Evolutionary conservation across 1,140 invertebrate species (phyloP), one percentile per base, ranked within the genome.

Genomic region (Telenomus remus): DNA sequence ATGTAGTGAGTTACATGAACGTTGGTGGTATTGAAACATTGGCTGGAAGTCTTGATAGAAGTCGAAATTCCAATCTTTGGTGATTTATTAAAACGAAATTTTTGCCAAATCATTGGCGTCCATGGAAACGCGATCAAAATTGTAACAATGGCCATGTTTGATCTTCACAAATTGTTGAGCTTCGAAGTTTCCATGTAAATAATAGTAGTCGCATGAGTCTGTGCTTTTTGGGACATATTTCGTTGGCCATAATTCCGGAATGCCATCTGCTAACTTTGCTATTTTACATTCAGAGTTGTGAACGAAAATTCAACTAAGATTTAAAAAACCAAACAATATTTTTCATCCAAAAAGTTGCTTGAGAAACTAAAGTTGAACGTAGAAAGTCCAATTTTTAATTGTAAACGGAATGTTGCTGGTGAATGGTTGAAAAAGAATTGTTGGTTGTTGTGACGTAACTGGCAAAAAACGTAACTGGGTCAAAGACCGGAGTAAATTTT

Each of bases 151-250:
- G 73, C 53, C 12, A 35, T 68, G 75, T 72, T 71, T 74, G 80
- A 81, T 86, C 79, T 81, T 75, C 74, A 77, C 73, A 79, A 83
- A 83, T 76, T 75, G 73, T 80, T 70, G 53, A 44, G 68, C 79
- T 27, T 27, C 2, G 19, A 27, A 48, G 39, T 46, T 64, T 72
- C 59, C 53, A 59, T 64, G 73, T 86, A 85, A 85, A 84, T 86
- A 86, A 86, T 86, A 84, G 84, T 77, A 53, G 80, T 57, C 78
- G 80, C 79, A 82, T 86, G 85, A 86, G 84, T 76, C 85, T 85
- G 85, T 85, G 71, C 81, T 86, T 85, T 85, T 82, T 1, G 6
- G 63, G 48, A 66, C 80, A 80, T 79, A 48, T 49, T 43, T 42
- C 56, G 34, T 27, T 27, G 19, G 19, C 19, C 19, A 27, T 27